Evolutionary conservation across 2,888 invertebrate species (phyloP).

Genomic region (Agrenia bidenticulata): DNA sequence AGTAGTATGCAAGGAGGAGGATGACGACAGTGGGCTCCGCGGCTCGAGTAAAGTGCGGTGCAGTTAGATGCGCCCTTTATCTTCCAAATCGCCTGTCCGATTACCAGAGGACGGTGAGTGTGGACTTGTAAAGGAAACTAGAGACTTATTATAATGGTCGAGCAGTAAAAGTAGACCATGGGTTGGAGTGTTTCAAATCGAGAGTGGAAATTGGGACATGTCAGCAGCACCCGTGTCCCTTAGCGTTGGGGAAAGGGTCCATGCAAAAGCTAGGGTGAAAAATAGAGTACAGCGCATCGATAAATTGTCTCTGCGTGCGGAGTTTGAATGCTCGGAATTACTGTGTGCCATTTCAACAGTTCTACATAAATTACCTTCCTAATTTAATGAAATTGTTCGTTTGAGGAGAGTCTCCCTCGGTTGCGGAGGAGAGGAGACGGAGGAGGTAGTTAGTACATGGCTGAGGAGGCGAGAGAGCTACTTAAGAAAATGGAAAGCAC

Average conservation of each 20-base stretch:
- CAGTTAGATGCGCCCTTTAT: too few species aligned
- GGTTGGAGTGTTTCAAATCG: neutral
- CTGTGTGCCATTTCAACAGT: constrained; percentile 13
- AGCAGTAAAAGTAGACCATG: too few species aligned
- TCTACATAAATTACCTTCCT: constrained; percentile 18
- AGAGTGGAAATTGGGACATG: neutral
- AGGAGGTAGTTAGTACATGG: neutral
- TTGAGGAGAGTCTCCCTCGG: neutral
- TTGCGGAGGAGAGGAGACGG: neutral
- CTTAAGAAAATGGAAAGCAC: constrained; percentile 23
- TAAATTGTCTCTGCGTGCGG: constrained; percentile 12
- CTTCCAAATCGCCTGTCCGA: too few species aligned
- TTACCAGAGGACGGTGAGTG: too few species aligned
- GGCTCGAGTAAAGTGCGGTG: too few species aligned
- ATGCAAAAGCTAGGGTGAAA: constrained; percentile 6
- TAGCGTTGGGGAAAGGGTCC: neutral
- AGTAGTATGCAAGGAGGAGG: too few species aligned
- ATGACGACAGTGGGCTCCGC: too few species aligned
- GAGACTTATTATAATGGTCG: too few species aligned
- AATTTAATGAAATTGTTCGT: constrained; percentile 22
- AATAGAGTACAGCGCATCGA: constrained; percentile 2
- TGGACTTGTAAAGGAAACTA: too few species aligned
- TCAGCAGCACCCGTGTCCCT: too few species aligned
- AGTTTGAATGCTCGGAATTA: constrained; percentile 1
- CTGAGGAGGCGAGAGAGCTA: neutral